phyloP scores from a whole-genome alignment of 2,888 invertebrate species.

The Chloroclystis v-ata region DNA sequence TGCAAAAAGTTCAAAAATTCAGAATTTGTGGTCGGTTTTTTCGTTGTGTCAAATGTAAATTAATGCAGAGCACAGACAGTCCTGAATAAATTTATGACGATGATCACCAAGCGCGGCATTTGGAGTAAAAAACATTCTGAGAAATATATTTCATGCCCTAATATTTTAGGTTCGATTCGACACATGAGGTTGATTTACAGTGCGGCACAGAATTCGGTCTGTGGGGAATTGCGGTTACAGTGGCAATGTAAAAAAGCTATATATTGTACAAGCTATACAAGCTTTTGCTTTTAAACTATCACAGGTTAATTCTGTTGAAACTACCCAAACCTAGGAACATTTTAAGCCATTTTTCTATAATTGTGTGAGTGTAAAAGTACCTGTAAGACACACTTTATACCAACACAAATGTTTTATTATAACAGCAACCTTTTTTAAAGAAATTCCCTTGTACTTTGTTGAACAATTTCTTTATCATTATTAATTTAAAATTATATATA shows the following conservation, averaged over 20 bases:
- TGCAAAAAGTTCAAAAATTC: background rate
- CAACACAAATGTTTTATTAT: too few species aligned
- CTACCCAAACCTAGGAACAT: too few species aligned
- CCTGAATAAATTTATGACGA: background rate
- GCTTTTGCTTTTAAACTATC: too few species aligned
- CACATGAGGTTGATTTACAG: background rate
- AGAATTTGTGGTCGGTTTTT: background rate
- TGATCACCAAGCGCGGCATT: constrained; percentile 6
- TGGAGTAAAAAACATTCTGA: constrained; percentile 8
- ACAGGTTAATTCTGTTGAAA: too few species aligned
- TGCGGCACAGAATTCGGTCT: background rate
- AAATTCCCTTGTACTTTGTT: too few species aligned
- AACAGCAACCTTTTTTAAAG: too few species aligned
- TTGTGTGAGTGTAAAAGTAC: too few species aligned
- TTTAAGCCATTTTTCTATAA: too few species aligned
- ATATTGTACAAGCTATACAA: background rate
- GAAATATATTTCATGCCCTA: constrained; percentile 11
- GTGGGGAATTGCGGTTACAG: background rate
- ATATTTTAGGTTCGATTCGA: constrained; percentile 9
- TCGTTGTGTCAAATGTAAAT: background rate
- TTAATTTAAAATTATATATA: too few species aligned
- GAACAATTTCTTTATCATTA: too few species aligned
- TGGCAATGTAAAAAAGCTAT: background rate
- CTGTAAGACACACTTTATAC: too few species aligned
- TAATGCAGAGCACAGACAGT: constrained; percentile 2